Conservation (phyloP, 2,888 invertebrate species). For the Agrypnus murinus region DNA sequence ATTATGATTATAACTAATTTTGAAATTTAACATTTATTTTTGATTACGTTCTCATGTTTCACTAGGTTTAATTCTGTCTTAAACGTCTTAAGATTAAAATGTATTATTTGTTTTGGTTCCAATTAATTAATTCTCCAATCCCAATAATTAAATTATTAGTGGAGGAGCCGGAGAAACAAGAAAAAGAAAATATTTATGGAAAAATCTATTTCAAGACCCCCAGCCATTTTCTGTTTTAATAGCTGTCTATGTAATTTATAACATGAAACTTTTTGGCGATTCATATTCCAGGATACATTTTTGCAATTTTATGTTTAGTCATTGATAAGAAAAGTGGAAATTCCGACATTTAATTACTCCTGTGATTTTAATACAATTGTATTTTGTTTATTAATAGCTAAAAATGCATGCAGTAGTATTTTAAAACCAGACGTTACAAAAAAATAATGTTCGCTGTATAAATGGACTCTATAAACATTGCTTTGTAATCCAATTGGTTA, state of each 20-base stretch:
- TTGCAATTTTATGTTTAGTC: not conserved
- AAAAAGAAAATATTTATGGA: constrained; percentile 1
- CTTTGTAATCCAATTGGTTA: no score
- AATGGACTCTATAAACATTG: not conserved
- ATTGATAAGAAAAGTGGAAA: constrained; percentile 11
- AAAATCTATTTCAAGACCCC: constrained; percentile 12
- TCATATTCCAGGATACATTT: no score
- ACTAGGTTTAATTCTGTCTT: not conserved
- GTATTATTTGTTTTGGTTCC: no score
- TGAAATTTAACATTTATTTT: not conserved
- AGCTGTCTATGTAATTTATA: constrained; percentile 3
- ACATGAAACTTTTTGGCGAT: not conserved
- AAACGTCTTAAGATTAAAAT: not conserved
- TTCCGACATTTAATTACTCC: not conserved
- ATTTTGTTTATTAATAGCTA: constrained; percentile 31
- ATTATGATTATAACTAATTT: not conserved
- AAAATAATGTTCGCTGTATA: constrained; percentile 11
- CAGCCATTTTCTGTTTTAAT: not conserved
- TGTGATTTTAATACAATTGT: constrained; percentile 29
- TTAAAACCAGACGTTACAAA: constrained; percentile 18
- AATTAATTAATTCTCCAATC: no score
- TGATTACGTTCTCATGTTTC: not conserved
- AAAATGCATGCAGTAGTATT: constrained; percentile 14
- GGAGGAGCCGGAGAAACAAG: not conserved
- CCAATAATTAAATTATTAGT: not conserved